Evolutionary conservation across 2,797 vertebrate genomes (phyloP).

Genomic region (Orestias chungarensis): DNA sequence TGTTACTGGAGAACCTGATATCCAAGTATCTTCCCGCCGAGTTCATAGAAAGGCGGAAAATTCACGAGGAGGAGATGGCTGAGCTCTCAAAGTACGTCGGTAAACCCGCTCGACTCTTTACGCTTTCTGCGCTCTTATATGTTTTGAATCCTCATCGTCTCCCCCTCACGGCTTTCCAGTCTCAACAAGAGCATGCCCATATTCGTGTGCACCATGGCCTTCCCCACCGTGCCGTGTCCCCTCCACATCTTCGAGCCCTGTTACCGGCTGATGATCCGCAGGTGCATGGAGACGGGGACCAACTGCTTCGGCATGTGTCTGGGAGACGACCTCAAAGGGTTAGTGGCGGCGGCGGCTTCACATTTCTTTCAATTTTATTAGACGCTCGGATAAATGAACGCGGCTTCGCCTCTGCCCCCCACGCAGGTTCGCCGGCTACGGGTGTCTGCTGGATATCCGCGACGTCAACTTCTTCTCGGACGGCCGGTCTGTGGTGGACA

Average conservation of each 20-base stretch:
- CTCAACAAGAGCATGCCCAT: constrained; percentile 94
- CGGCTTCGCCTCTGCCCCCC: neutral
- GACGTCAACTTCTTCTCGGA: constrained; percentile 91
- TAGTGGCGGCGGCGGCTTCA: constrained; percentile 21
- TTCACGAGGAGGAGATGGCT: constrained; percentile 87
- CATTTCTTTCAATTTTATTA: neutral
- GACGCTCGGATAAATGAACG: neutral
- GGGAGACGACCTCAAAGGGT: constrained; percentile 87
- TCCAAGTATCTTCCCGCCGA: constrained; percentile 86
- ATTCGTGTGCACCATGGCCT: constrained; percentile 95
- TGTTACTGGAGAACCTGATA: constrained; percentile 87
- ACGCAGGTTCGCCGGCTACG: constrained; percentile 85
- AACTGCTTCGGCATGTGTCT: constrained; percentile 94
- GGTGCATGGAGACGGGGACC: constrained; percentile 93
- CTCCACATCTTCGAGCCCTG: constrained; percentile 93
- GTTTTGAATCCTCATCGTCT: neutral
- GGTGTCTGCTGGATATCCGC: constrained; percentile 90
- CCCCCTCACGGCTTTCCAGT: constrained; percentile 62
- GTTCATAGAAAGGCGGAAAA: constrained; percentile 86
- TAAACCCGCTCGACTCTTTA: neutral
- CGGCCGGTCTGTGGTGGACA: constrained; percentile 90
- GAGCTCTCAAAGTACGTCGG: constrained; percentile 73
- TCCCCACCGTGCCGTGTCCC: constrained; percentile 91
- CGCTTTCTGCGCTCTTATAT: neutral
- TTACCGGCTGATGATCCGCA: constrained; percentile 91